Evolutionary conservation across 2,888 invertebrate species (phyloP).

Genomic region (Sphaerophoria rueppellii): DNA sequence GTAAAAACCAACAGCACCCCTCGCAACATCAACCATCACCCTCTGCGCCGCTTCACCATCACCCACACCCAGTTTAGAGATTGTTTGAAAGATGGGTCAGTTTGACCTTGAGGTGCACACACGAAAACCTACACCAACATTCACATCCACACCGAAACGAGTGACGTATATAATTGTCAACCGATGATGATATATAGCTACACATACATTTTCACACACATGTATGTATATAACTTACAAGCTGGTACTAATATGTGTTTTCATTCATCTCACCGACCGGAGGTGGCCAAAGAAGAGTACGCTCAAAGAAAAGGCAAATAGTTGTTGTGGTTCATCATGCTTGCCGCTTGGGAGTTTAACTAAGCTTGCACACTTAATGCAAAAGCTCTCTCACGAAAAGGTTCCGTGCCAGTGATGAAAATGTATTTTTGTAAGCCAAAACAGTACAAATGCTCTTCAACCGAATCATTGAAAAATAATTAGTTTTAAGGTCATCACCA

Average conservation of each 20-base stretch:
- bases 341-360: constrained; percentile 33
- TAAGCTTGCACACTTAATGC: constrained; percentile 32
- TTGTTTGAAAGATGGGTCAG: constrained; percentile 43
- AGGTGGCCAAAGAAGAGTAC: not conserved
- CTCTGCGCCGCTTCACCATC: not conserved
- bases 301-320: constrained; percentile 1
- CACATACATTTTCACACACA: constrained; percentile 32
- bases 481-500: no score
- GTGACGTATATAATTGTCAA: constrained; percentile 61
- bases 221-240: not conserved
- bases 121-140: constrained; percentile 48
- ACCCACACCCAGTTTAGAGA: not conserved
- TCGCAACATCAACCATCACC: not conserved
- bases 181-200: constrained; percentile 35
- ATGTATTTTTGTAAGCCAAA: not conserved
- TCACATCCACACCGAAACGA: constrained; percentile 10
- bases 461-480: no score
- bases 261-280: constrained; percentile 59
- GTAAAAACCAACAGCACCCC: constrained; percentile 16
- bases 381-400: constrained; percentile 54
- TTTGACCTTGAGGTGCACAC: constrained; percentile 71
- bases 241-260: constrained; percentile 42
- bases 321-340: constrained; percentile 2
- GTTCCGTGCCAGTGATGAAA: constrained; percentile 46
- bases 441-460: not conserved